phyloP scores from a whole-genome alignment of 2,113 vertebrate genomes.

The Circaetus cinerascens region DNA sequence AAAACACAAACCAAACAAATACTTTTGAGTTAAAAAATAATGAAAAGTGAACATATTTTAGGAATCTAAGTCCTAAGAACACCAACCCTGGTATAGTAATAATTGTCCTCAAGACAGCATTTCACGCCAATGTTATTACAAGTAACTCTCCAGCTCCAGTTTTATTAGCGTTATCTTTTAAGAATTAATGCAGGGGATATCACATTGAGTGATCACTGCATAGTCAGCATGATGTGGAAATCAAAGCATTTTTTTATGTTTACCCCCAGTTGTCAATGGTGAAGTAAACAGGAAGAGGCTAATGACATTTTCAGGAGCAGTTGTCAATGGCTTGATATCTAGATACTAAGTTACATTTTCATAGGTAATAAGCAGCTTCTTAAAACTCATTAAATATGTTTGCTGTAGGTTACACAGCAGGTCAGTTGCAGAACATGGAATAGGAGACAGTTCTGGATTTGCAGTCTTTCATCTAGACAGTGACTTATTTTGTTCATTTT shows the following conservation, averaged over 20 bases:
- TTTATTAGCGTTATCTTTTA: background rate
- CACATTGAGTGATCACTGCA: background rate
- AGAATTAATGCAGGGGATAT: background rate
- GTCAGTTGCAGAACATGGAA: background rate
- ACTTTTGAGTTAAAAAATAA: background rate
- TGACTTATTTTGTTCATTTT: background rate
- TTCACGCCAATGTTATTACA: background rate
- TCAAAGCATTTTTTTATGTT: background rate
- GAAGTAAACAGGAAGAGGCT: background rate
- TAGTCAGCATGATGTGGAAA: background rate
- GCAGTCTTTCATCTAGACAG: background rate
- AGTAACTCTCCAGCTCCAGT: background rate
- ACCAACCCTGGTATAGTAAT: background rate
- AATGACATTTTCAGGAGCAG: background rate
- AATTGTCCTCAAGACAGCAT: background rate
- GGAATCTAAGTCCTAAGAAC: background rate
- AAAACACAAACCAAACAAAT: background rate
- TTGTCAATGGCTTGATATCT: background rate
- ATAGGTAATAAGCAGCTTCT: background rate
- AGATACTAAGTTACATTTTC: background rate
- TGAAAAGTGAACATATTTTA: background rate
- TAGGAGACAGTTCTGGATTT: background rate
- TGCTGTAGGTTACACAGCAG: background rate
- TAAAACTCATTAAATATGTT: background rate
- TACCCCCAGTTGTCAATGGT: fast-evolving